Evolutionary conservation across 2,888 invertebrate genomes (phyloP).

Genomic region (Oeneis ivallda): DNA sequence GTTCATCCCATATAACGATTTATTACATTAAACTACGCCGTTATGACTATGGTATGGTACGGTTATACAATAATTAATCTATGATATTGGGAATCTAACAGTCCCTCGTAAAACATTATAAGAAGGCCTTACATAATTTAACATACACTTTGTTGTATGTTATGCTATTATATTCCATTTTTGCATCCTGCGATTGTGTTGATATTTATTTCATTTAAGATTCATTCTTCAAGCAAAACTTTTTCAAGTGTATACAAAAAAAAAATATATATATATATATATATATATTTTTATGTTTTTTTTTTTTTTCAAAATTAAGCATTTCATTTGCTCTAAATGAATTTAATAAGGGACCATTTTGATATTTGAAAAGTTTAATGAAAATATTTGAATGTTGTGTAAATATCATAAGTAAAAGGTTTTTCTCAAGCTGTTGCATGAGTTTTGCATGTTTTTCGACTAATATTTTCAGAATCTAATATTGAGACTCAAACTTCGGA

Average conservation of each 20-base stretch:
- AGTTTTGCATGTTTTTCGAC: conserved; percentile 16
- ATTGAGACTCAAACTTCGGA: background rate
- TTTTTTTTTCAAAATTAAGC: background rate
- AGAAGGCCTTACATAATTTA: background rate
- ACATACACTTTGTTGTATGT: background rate
- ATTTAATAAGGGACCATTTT: conserved; percentile 24
- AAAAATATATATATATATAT: too few relatives aligned
- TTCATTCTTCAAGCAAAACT: background rate
- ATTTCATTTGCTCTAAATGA: conserved; percentile 3
- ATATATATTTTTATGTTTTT: too few relatives aligned
- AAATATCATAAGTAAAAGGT: background rate
- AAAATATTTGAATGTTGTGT: conserved; percentile 11
- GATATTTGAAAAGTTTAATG: conserved; percentile 7
- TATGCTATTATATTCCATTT: background rate
- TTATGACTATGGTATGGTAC: background rate
- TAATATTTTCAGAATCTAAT: background rate
- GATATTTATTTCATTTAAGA: background rate
- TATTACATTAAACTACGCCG: too few relatives aligned
- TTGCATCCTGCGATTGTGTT: background rate
- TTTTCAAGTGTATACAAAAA: background rate
- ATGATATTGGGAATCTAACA: background rate
- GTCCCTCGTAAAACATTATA: background rate
- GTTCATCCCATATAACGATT: background rate
- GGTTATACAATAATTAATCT: background rate
- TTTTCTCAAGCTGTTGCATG: conserved; percentile 11